phyloP scores from a whole-genome alignment of 2,888 invertebrate genomes.

The Ceramica pisi region DNA sequence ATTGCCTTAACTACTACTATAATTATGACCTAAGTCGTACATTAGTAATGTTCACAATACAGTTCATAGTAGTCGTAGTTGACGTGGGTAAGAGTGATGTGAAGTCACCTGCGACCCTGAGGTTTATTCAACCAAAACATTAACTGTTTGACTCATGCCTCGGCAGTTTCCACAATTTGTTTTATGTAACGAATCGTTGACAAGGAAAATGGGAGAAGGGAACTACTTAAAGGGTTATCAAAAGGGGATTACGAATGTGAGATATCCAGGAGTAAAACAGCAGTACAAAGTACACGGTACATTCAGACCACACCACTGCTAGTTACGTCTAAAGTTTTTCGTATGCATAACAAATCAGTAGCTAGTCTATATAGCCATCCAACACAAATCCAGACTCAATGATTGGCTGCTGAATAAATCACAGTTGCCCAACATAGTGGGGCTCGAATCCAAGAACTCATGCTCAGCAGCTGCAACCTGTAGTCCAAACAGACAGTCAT shows the following conservation, averaged over 20 bases:
- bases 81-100: slow-evolving; percentile 59
- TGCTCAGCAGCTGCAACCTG: too few species aligned
- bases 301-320: too few species aligned
- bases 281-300: too few species aligned
- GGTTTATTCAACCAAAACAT: slow-evolving; percentile 67
- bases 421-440: too few species aligned
- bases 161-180: slow-evolving; percentile 49
- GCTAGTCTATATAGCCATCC: too few species aligned
- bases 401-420: too few species aligned
- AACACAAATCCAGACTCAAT: too few species aligned
- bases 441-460: too few species aligned
- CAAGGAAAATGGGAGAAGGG: slow-evolving; percentile 36
- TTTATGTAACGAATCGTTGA: slow-evolving; percentile 38
- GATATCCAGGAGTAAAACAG: neutral
- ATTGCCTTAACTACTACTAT: slow-evolving; percentile 38
- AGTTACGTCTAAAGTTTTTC: too few species aligned
- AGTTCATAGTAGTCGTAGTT: slow-evolving; percentile 45
- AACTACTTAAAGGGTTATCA: neutral
- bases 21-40: slow-evolving; percentile 53
- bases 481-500: neutral
- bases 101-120: slow-evolving; percentile 61
- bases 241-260: neutral
- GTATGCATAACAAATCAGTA: too few species aligned
- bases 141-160: slow-evolving; percentile 62
- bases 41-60: slow-evolving; percentile 57